A percentile compares a stretch with the other conserved stretches of the same genome.
Conservation (phyloP, 2,797 vertebrate species). For the Ctenopoma kingsleyae region DNA sequence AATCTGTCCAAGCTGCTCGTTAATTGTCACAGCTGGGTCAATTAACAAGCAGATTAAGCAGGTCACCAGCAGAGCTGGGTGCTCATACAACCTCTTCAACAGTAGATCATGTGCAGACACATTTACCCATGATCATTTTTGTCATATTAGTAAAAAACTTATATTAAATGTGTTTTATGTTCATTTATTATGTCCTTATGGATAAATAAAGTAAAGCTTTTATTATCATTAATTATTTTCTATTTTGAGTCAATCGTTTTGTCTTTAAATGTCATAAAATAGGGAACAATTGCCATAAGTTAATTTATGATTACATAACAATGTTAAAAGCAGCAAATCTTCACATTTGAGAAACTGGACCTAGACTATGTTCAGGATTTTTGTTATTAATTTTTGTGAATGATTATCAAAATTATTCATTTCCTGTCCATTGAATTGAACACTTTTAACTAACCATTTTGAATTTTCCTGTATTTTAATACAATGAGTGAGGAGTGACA, state of each 20-base stretch:
- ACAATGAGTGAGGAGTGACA: neutral
- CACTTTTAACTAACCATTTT: no score
- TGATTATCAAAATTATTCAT: no score
- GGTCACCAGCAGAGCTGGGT: conserved; percentile 37
- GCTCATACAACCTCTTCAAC: neutral
- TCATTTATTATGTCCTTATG: no score
- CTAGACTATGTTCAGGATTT: no score
- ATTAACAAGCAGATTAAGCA: neutral
- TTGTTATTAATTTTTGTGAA: no score
- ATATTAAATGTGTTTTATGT: no score
- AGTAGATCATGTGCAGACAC: neutral
- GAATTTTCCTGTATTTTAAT: no score
- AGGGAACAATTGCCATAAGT: neutral
- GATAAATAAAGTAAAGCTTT: no score
- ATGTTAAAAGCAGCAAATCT: neutral
- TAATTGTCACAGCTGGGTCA: conserved; percentile 70
- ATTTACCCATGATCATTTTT: neutral
- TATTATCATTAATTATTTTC: no score
- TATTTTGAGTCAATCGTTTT: neutral
- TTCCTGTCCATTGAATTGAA: no score
- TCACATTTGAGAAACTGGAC: neutral
- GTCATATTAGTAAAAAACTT: no score
- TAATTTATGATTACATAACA: neutral
- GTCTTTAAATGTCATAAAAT: no score
- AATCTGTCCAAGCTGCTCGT: conserved; percentile 31